Base-by-base conservation (phyloP, 2,888 invertebrate genomes). In the Tinea pellionella region DNA sequence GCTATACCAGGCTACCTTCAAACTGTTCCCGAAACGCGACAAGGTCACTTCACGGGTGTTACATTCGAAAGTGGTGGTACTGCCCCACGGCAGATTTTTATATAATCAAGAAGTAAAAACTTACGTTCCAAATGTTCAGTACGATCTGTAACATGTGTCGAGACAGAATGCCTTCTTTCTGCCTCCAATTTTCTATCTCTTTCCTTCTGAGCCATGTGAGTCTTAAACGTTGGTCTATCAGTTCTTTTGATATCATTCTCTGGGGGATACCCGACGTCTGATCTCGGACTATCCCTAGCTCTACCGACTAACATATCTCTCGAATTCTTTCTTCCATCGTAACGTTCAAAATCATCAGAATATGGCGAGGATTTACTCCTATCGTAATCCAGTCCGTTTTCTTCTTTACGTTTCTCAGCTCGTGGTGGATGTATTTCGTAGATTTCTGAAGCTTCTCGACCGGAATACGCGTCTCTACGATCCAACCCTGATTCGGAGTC, bases 81-180 rank as follows among this genome's bases (percentile, higher is more conserved):
- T 9, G 47, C 6, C 15, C 57, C n/a, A n/a, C n/a, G n/a, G n/a
- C n/a, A n/a, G n/a, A n/a, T n/a, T n/a, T n/a, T n/a, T n/a, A n/a
- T n/a, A n/a, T n/a, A n/a, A n/a, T n/a, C n/a, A n/a, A n/a, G n/a
- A n/a, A n/a, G n/a, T n/a, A n/a, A n/a, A n/a, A 53, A 82, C 86
- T 80, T 66, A 88, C 88, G 78, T 74, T 88, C 88, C 65, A 85
- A 76, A 64, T 86, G 83, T 66, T 89, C 88, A 62, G 90, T 90
- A 73, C 90, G 91, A 64, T 94, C 94, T 0, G 93, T 93, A 57
- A 91, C 90, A 66, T 92, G 90, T 0, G 94, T 94, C 0, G 93
- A 93, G 0, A 93, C 92, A 0, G 94, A 93, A 61, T 92, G 91
- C 67, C 93, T 90, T 62, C 94, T 91, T 65, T 94, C 93, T 2